Evolutionary conservation across 2,888 invertebrate genomes (phyloP).

Genomic region (Drosophila borborema): DNA sequence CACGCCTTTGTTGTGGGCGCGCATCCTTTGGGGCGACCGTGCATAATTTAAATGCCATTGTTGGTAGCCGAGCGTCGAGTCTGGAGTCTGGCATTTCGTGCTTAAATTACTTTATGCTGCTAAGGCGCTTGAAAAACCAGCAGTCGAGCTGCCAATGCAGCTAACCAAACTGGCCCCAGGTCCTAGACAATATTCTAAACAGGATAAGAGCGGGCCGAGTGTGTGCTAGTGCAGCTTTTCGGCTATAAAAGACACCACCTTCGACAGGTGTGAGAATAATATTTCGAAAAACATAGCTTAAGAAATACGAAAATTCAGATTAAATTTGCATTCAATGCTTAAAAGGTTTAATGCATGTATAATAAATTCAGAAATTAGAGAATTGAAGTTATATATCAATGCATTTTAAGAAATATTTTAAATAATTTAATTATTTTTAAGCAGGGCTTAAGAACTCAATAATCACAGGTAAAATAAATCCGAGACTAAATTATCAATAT

Average conservation of each 20-base stretch:
- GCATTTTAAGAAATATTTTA: too few relatives aligned
- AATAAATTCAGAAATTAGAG: too few relatives aligned
- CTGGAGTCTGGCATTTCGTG: conserved; percentile 47
- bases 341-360: not conserved
- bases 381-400: too few relatives aligned
- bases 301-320: not conserved
- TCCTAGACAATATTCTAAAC: conserved; percentile 30
- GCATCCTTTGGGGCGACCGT: conserved; percentile 46
- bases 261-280: not conserved
- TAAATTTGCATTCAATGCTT: too few relatives aligned
- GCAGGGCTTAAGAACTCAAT: too few relatives aligned
- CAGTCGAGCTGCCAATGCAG: not conserved
- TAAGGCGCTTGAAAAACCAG: conserved; percentile 50
- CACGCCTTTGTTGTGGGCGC: conserved; percentile 31
- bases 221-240: not conserved
- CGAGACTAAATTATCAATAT: not conserved
- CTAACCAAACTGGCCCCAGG: conserved; percentile 21
- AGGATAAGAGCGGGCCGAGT: conserved; percentile 11
- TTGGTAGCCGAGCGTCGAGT: conserved; percentile 19
- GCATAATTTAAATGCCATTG: conserved; percentile 63
- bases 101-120: conserved; percentile 58
- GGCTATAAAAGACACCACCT: conserved; percentile 27
- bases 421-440: too few relatives aligned
- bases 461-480: not conserved
- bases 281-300: not conserved